phyloP scores from a whole-genome alignment of 2,797 vertebrate species.

The Pantherophis vulpinus region DNA sequence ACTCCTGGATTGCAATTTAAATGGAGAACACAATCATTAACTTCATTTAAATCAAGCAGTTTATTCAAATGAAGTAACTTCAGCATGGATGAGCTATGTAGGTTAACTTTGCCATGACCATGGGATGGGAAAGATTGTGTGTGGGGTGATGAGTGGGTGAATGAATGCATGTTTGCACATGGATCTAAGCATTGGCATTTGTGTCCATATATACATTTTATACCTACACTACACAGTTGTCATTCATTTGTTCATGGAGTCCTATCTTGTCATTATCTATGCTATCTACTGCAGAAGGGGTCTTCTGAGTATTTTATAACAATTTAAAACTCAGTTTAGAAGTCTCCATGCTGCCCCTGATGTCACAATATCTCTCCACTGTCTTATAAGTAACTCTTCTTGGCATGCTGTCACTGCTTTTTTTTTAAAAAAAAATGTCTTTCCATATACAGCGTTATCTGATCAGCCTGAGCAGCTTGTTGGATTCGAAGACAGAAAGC shows the following conservation, averaged over 20 bases:
- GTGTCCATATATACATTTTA: neutral
- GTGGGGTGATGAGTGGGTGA: neutral
- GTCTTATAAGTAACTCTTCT: neutral
- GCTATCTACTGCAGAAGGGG: neutral
- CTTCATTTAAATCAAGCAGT: neutral
- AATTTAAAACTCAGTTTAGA: neutral
- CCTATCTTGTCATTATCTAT: neutral
- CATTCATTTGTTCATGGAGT: neutral
- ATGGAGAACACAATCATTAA: neutral
- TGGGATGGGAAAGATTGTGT: neutral
- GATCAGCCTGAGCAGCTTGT: neutral
- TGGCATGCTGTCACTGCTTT: neutral
- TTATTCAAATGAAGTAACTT: neutral
- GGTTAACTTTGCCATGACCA: neutral
- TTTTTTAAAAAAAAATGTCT: neutral
- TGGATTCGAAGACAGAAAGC: neutral
- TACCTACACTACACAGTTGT: neutral
- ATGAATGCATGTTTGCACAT: neutral
- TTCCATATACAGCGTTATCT: neutral
- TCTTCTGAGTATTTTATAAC: neutral
- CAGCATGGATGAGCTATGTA: neutral
- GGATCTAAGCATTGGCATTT: neutral
- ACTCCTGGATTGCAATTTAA: neutral
- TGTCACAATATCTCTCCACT: neutral
- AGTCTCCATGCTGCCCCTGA: neutral